Evolutionary conservation across 2,797 vertebrate species (phyloP).

Genomic region (Amazonetta brasiliensis): DNA sequence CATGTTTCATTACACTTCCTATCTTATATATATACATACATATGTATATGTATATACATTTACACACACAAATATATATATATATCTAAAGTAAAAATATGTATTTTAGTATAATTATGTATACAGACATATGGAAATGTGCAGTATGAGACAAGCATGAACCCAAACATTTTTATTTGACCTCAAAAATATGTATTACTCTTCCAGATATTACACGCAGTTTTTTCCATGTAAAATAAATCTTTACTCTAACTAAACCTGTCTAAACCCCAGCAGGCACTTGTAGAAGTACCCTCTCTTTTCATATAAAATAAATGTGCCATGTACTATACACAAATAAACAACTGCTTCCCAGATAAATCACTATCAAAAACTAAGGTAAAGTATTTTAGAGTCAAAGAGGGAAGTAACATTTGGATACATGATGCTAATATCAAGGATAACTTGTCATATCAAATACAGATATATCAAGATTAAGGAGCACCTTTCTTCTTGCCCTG

Average conservation of each 20-base stretch:
- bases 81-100: background rate
- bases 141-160: background rate
- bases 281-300: background rate
- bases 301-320: background rate
- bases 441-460: slow-evolving; percentile 37
- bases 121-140: background rate
- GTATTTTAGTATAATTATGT: background rate
- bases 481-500: background rate
- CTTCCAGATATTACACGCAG: background rate
- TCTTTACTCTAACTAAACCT: background rate
- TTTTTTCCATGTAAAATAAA: background rate
- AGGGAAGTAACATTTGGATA: background rate
- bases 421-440: background rate
- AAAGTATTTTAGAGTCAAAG: slow-evolving; percentile 1
- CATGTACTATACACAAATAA: background rate
- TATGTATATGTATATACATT: background rate
- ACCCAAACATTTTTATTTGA: background rate
- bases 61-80: background rate
- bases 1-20: background rate
- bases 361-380: background rate
- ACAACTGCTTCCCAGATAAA: background rate
- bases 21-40: background rate
- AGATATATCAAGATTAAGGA: slow-evolving; percentile 18
- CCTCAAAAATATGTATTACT: background rate
- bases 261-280: background rate